A percentile compares a stretch with the other conserved stretches of the same genome.
Evolutionary conservation across 2,113 vertebrate genomes (phyloP).

Genomic region (Anoplopoma fimbria): DNA sequence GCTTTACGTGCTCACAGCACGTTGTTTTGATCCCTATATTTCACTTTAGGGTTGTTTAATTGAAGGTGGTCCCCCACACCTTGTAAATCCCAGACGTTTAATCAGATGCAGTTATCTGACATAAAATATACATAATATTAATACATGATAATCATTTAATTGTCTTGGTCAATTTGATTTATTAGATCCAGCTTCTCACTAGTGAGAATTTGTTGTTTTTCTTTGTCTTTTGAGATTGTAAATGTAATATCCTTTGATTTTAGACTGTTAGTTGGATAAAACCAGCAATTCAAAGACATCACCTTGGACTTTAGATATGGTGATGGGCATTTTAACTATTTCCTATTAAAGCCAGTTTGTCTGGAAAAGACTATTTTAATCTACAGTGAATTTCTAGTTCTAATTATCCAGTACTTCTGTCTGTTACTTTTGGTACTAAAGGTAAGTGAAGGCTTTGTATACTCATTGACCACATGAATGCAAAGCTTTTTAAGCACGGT

Average conservation of each 20-base stretch:
- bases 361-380: background rate
- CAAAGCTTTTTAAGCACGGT: background rate
- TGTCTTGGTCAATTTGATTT: background rate
- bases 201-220: background rate
- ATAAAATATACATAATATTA: background rate
- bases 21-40: too few species aligned
- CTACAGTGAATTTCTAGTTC: background rate
- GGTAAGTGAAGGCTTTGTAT: background rate
- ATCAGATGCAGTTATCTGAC: background rate
- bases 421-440: background rate
- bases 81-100: background rate
- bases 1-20: too few species aligned
- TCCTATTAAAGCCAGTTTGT: background rate
- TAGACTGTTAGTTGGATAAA: background rate
- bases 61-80: too few species aligned
- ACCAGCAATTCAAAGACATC: background rate
- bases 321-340: background rate
- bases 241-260: background rate
- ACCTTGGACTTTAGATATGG: background rate
- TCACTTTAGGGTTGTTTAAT: too few species aligned
- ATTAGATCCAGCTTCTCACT: background rate
- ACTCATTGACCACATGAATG: background rate
- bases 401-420: background rate
- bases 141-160: background rate
- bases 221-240: background rate